A percentile compares a stretch with the other conserved stretches of the same genome.
phyloP scores from a whole-genome alignment of 2,888 invertebrate species.

The Leptinotarsa peninsularis region DNA sequence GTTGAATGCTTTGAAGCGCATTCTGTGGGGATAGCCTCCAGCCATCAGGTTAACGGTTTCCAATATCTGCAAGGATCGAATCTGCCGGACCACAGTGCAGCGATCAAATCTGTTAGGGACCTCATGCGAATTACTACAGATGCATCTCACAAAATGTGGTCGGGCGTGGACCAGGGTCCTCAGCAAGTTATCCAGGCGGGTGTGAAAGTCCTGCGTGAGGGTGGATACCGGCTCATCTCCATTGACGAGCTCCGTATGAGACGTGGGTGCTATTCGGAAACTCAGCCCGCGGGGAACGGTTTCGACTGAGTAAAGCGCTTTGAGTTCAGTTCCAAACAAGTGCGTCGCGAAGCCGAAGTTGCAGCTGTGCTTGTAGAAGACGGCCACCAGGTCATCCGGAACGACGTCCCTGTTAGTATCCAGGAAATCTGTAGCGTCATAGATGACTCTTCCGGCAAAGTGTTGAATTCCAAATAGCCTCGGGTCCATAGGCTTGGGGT shows the following conservation, averaged over 20 bases:
- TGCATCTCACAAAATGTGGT: slow-evolving; percentile 94
- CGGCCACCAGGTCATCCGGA: slow-evolving; percentile 91
- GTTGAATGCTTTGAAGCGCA: slow-evolving; percentile 94
- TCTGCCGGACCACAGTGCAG: slow-evolving; percentile 85
- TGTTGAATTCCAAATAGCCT: slow-evolving; percentile 91
- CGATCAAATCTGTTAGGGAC: slow-evolving; percentile 87
- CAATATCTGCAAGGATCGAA: slow-evolving; percentile 86
- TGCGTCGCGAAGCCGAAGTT: slow-evolving; percentile 98
- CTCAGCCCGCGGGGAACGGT: slow-evolving; percentile 82
- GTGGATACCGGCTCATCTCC: slow-evolving; percentile 90
- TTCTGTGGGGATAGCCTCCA: slow-evolving; percentile 92
- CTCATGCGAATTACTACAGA: slow-evolving; percentile 88
- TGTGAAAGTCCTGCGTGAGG: slow-evolving; percentile 95
- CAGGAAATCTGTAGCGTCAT: slow-evolving; percentile 90
- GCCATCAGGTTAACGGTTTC: slow-evolving; percentile 97
- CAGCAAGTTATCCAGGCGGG: slow-evolving; percentile 90
- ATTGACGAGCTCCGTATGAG: slow-evolving; percentile 84
- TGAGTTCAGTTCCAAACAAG: slow-evolving; percentile 92
- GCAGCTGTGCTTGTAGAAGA: slow-evolving; percentile 92
- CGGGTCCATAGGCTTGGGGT: slow-evolving; percentile 82
- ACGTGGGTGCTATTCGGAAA: slow-evolving; percentile 91
- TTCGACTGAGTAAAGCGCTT: slow-evolving; percentile 81
- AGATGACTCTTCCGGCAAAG: slow-evolving; percentile 87
- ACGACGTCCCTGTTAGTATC: slow-evolving; percentile 93
- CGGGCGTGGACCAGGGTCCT: slow-evolving; percentile 92